Base-by-base conservation (phyloP, 2,888 invertebrate species). In the Patella ulyssiponensis region DNA sequence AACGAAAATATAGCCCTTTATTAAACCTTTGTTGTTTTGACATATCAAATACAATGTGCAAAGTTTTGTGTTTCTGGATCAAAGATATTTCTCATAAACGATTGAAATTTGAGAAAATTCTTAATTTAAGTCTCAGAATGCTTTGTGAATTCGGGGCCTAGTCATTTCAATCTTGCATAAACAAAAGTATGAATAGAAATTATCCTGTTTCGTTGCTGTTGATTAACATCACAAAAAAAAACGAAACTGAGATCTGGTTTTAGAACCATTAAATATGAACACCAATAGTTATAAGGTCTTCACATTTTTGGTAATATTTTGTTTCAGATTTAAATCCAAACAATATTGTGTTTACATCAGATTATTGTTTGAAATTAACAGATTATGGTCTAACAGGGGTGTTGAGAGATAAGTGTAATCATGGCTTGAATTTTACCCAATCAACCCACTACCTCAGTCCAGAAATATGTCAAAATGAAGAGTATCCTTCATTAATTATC, bases 391-490 rank as follows among this genome's bases (percentile, higher is more conserved):
- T 90, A 53, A 86, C 90, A 3, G 79, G 85, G 15, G 79, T 90
- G 69, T 83, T 90, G 53, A 77, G 83, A 20, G 79, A 81, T 64
- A 82, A 81, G 27, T 76, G 80, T 14, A 89, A 88, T 75, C 82
- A 87, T 12, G 90, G 90, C 14, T 27, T 82, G 70, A 90, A 90
- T 3, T 84, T 88, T 12, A 88, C 90, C 73, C 90, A 90, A 14
- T 90, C 90, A n/a, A 90, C 90, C 11, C 88, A 86, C 82, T 90
- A 90, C 78, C 83, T 90, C 52, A 89, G 89, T 76, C 90, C 90
- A 17, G 90, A 90, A 80, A 90, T 90, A 23, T 90, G 90, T 77
- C 84, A 87, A 75, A 83, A 84, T 69, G 84, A 88, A 81, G 87
- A 87, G 90, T 91, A 91, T 90, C 90, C 88, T 89, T 89, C 69